Conservation (phyloP, 2,797 vertebrate species). For the Monodelphis domestica region DNA sequence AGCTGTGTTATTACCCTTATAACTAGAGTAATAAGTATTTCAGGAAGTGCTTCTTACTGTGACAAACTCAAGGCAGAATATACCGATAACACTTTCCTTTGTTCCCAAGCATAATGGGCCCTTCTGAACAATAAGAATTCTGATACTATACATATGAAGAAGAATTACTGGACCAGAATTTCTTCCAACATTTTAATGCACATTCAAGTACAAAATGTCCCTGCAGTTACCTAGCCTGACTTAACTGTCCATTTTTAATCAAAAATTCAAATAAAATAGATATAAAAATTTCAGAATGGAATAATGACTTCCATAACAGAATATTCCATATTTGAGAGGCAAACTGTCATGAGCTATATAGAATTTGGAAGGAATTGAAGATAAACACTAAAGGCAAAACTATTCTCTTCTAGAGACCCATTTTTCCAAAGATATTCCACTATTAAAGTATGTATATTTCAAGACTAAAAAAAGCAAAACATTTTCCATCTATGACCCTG, state of each 20-base stretch:
- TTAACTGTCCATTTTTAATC: conserved; percentile 66
- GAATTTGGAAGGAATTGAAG: conserved; percentile 23
- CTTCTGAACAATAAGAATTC: conserved; percentile 76
- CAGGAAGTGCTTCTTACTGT: conserved; percentile 74
- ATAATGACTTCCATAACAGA: conserved; percentile 71
- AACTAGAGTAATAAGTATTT: conserved; percentile 76
- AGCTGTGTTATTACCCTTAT: conserved; percentile 73
- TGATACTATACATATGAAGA: conserved; percentile 61
- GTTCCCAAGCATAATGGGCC: conserved; percentile 69
- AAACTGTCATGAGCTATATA: not conserved
- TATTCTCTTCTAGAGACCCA: conserved; percentile 27
- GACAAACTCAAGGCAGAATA: conserved; percentile 75
- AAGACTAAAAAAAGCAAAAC: not conserved
- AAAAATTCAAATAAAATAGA: conserved; percentile 74
- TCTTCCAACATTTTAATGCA: conserved; percentile 61
- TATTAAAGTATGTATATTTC: conserved; percentile 29
- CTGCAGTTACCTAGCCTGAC: conserved; percentile 52
- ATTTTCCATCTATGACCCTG: not conserved
- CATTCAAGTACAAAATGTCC: conserved; percentile 63
- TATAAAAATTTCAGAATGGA: conserved; percentile 76
- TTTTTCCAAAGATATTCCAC: conserved; percentile 50
- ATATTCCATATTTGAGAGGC: conserved; percentile 55
- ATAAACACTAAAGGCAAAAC: conserved; percentile 22
- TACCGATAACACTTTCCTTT: conserved; percentile 74
- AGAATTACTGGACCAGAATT: conserved; percentile 67